A percentile compares a stretch with the other conserved stretches of the same genome.
Conservation (phyloP, 2,888 invertebrate species). For the Neoascia interrupta region DNA sequence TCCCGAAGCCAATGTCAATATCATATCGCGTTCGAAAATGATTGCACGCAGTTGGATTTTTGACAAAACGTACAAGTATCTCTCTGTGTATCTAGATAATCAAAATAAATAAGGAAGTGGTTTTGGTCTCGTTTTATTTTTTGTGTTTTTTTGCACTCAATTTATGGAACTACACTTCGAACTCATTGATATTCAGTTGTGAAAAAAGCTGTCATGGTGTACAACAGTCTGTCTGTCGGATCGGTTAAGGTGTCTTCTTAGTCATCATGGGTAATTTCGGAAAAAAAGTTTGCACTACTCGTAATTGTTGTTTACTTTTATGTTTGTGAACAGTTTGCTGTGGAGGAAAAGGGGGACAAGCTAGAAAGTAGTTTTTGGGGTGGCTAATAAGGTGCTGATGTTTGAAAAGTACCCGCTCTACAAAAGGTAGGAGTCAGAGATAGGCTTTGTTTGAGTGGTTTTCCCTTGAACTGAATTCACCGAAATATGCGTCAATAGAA, state of each 20-base stretch:
- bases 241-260: slow-evolving; percentile 20
- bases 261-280: slow-evolving; percentile 38
- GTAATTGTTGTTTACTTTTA: slow-evolving; percentile 4
- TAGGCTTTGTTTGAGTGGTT: too few relatives aligned
- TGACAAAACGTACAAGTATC: slow-evolving; percentile 60
- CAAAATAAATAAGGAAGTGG: slow-evolving; percentile 63
- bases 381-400: too few relatives aligned
- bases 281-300: slow-evolving; percentile 20
- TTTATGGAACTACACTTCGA: slow-evolving; percentile 51
- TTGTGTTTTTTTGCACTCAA: slow-evolving; percentile 15
- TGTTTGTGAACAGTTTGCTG: slow-evolving; percentile 17
- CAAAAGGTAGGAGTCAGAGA: too few relatives aligned
- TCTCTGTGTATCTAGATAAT: slow-evolving; percentile 60
- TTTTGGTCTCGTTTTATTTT: slow-evolving; percentile 12
- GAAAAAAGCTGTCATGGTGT: background rate
- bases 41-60: slow-evolving; percentile 56
- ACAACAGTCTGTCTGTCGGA: slow-evolving; percentile 1
- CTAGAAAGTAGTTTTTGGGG: too few relatives aligned
- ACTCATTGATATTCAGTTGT: slow-evolving; percentile 46
- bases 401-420: too few relatives aligned
- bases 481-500: too few relatives aligned
- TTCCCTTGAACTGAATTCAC: too few relatives aligned
- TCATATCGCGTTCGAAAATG: slow-evolving; percentile 47
- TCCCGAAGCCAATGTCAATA: slow-evolving; percentile 68
- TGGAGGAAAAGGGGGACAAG: too few relatives aligned